Conservation (phyloP, 2,113 vertebrate genomes). For the Carassius carassius region DNA sequence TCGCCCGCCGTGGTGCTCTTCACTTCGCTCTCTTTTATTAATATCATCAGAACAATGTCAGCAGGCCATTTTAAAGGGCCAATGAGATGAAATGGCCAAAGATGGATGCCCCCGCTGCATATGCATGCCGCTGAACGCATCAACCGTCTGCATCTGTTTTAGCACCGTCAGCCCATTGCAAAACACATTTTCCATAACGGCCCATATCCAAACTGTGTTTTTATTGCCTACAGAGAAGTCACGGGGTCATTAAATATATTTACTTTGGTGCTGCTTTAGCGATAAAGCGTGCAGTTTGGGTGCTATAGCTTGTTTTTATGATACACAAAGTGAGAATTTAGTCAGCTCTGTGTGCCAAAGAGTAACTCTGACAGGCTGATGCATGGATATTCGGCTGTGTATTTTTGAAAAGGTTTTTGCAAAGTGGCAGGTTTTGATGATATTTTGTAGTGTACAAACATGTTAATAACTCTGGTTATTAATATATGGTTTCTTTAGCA, state of each 20-base stretch:
- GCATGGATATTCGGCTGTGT: background rate
- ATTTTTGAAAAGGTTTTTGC: background rate
- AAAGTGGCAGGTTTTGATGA: background rate
- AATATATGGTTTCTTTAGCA: background rate
- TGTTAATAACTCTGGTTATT: background rate
- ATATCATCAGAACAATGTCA: slow-evolving; percentile 74
- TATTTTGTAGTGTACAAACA: background rate
- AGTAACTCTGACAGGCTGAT: background rate
- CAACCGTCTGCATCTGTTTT: slow-evolving; percentile 35
- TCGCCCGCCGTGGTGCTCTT: slow-evolving; percentile 63
- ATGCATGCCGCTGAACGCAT: slow-evolving; percentile 30
- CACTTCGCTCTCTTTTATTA: slow-evolving; percentile 69
- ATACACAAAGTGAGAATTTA: background rate
- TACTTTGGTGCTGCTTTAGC: slow-evolving; percentile 34
- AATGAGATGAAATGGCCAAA: slow-evolving; percentile 52
- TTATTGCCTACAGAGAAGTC: slow-evolving; percentile 43
- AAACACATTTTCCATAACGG: slow-evolving; percentile 27
- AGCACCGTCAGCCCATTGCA: slow-evolving; percentile 39
- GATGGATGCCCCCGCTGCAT: slow-evolving; percentile 38
- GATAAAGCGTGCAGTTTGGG: slow-evolving; percentile 26
- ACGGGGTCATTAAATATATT: slow-evolving; percentile 43
- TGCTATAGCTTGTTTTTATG: slow-evolving; percentile 26
- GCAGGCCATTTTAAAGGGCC: slow-evolving; percentile 65
- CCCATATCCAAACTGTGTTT: slow-evolving; percentile 39
- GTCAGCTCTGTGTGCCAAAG: background rate